A percentile compares a stretch with the other conserved stretches of the same genome.
Evolutionary conservation across 2,113 vertebrate species (phyloP).

Genomic region (Calonectris borealis): DNA sequence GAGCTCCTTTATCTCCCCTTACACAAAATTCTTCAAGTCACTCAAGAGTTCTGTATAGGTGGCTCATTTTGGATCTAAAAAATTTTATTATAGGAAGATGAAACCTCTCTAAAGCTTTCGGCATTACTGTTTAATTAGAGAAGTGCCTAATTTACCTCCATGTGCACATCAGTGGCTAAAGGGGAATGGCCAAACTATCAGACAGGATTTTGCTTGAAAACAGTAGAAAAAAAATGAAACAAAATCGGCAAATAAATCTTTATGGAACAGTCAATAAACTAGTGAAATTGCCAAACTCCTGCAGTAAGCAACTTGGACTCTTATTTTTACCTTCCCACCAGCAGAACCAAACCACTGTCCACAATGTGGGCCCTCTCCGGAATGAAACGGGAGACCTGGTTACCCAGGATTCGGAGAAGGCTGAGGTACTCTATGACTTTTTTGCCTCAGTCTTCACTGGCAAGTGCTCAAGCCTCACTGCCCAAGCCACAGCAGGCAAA

Average conservation of each 20-base stretch:
- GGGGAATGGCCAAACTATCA: neutral
- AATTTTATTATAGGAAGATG: neutral
- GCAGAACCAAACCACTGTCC: neutral
- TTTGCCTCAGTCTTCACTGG: too few species aligned
- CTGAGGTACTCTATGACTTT: too few species aligned
- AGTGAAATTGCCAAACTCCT: neutral
- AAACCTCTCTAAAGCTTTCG: neutral
- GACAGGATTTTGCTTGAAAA: neutral
- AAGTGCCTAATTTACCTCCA: neutral
- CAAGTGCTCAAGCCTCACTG: too few species aligned
- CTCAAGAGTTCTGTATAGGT: neutral
- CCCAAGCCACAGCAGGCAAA: too few species aligned
- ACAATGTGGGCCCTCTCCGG: too few species aligned
- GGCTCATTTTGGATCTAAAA: neutral
- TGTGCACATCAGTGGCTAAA: neutral
- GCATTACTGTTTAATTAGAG: neutral
- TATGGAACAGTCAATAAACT: neutral
- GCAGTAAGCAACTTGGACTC: neutral
- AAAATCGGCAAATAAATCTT: neutral
- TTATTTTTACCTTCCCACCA: neutral
- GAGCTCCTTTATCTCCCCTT: neutral
- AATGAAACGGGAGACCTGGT: too few species aligned
- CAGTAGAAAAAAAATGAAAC: neutral
- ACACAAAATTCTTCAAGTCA: neutral
- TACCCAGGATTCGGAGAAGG: too few species aligned